phyloP scores from a whole-genome alignment of 2,113 vertebrate genomes.

The Bungarus multicinctus region DNA sequence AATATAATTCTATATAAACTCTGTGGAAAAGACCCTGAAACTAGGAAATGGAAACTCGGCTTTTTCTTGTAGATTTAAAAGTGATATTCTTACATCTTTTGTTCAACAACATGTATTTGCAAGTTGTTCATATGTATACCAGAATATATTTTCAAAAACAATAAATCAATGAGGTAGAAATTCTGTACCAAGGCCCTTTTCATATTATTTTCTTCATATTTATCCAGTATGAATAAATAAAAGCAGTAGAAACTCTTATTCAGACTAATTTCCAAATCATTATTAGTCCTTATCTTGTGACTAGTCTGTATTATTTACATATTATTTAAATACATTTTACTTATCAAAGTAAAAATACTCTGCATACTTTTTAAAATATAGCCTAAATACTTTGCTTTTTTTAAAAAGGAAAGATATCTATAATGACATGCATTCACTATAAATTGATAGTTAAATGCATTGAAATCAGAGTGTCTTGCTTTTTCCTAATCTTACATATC shows the following conservation, averaged over 20 bases:
- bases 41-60: conserved; percentile 34
- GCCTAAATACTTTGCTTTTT: not conserved
- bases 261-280: not conserved
- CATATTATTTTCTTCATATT: not conserved
- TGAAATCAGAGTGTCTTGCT: not conserved
- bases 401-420: not conserved
- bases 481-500: not conserved
- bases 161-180: conserved; percentile 56
- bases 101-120: conserved; percentile 42
- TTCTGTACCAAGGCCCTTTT: conserved; percentile 1
- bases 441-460: not conserved
- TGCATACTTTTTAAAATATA: not conserved
- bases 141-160: not conserved
- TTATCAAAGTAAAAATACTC: not conserved
- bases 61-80: conserved; percentile 44
- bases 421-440: not conserved
- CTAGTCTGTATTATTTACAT: not conserved
- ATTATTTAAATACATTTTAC: not conserved
- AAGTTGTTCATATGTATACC: conserved; percentile 55
- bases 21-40: conserved; percentile 41
- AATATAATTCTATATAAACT: conserved; percentile 59
- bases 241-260: not conserved
- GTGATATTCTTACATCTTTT: conserved; percentile 49
- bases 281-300: not conserved
- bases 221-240: not conserved